Evolutionary conservation across 2,113 vertebrate species (phyloP).

Genomic region (Aleadryas rufinucha): DNA sequence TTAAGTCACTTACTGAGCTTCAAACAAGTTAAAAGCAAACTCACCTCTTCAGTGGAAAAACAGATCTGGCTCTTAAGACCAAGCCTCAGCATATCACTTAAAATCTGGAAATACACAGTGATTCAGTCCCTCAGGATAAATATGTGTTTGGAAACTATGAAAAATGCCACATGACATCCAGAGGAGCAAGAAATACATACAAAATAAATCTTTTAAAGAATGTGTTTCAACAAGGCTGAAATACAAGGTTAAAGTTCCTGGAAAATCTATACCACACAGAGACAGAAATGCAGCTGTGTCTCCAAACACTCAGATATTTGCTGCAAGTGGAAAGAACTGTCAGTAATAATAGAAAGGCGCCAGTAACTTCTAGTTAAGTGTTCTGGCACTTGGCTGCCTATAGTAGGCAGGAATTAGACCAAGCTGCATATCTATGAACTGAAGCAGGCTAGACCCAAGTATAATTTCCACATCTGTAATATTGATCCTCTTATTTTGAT

Average conservation of each 20-base stretch:
- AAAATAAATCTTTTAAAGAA: neutral
- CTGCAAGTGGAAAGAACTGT: neutral
- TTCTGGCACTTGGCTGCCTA: neutral
- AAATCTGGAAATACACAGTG: neutral
- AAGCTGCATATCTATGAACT: neutral
- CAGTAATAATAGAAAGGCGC: neutral
- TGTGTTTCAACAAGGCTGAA: neutral
- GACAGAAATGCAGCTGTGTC: neutral
- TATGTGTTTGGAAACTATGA: conserved; percentile 22
- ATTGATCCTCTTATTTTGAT: neutral
- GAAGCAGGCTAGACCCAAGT: neutral
- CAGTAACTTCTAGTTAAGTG: neutral
- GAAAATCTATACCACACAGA: neutral
- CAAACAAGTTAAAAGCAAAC: neutral
- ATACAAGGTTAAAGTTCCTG: neutral
- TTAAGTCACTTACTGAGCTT: neutral
- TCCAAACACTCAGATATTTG: neutral
- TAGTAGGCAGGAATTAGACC: neutral
- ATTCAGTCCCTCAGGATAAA: conserved; percentile 14
- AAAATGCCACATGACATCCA: neutral
- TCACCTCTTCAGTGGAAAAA: neutral
- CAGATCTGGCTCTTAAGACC: neutral
- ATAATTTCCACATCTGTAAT: neutral
- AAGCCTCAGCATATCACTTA: neutral
- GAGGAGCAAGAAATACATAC: neutral